A percentile compares a stretch with the other conserved stretches of the same genome.
These are phyloP conservation scores for Leucophora obtusa DNA, from an alignment of 2,888 invertebrate genomes.

Conservation along the genomic window DNA sequence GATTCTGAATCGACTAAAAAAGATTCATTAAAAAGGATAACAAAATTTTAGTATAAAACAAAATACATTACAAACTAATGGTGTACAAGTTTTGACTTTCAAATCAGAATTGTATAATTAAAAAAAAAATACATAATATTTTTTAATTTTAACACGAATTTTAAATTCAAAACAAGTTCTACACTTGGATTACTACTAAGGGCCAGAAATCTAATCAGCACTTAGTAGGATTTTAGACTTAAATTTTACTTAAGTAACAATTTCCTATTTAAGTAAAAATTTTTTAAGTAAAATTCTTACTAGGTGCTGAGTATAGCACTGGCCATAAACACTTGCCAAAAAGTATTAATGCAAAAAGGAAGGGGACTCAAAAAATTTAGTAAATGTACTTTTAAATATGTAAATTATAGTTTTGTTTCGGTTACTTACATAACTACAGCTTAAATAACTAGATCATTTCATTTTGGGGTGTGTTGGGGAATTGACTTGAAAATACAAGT, in stretches of 20 bases:
- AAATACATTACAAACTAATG: too few species aligned
- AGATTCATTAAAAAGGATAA: too few species aligned
- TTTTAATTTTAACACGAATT: not conserved
- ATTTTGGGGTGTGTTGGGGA: conserved; percentile 20
- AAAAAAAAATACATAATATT: not conserved
- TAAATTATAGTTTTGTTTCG: conserved; percentile 27
- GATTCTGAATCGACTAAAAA: too few species aligned
- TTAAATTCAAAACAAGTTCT: not conserved
- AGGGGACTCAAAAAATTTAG: conserved; percentile 34
- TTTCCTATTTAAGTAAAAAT: too few species aligned
- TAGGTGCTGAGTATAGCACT: too few species aligned
- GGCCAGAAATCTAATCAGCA: too few species aligned
- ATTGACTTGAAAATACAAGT: conserved; percentile 16
- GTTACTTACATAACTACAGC: conserved; percentile 46
- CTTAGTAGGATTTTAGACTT: too few species aligned
- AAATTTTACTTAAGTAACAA: too few species aligned
- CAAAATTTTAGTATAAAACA: too few species aligned
- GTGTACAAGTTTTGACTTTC: not conserved
- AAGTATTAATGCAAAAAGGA: conserved; percentile 36
- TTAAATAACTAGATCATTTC: conserved; percentile 41
- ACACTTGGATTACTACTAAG: not conserved
- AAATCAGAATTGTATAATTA: not conserved
- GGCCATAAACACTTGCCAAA: too few species aligned
- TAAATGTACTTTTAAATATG: conserved; percentile 31
- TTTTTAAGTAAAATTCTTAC: too few species aligned